Percentiles rank a stretch among this genome's conserved stretches.
These are phyloP conservation scores for Urocitellus parryii DNA, from an alignment of 2,113 vertebrate genomes.

Conservation along the genomic window DNA sequence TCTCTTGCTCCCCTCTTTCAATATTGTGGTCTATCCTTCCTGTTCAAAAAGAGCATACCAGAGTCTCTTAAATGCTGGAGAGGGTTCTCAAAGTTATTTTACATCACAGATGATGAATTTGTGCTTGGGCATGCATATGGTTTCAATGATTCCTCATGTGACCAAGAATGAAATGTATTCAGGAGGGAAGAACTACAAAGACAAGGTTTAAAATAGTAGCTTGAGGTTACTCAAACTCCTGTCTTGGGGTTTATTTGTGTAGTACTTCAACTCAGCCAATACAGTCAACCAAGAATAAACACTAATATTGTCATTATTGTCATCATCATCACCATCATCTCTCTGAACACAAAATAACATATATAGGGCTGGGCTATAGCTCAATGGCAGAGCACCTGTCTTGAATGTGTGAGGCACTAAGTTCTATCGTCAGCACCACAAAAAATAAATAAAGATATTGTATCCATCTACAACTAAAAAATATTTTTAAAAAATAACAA, in stretches of 20 bases:
- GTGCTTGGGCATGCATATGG: neutral
- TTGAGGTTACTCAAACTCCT: neutral
- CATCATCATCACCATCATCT: neutral
- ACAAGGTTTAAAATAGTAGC: neutral
- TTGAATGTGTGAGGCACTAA: too few species aligned
- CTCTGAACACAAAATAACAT: slow-evolving; percentile 24
- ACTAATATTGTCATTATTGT: neutral
- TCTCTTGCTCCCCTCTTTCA: neutral
- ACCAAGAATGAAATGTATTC: neutral
- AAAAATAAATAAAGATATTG: too few species aligned
- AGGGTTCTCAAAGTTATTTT: neutral
- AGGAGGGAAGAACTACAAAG: neutral
- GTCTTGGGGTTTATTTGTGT: slow-evolving; percentile 21
- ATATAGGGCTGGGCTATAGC: neutral
- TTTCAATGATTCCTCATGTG: neutral
- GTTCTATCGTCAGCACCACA: too few species aligned
- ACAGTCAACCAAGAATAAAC: neutral
- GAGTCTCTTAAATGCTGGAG: neutral
- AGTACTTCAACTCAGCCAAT: neutral
- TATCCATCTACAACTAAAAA: too few species aligned
- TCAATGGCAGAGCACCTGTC: too few species aligned
- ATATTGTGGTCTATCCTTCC: neutral
- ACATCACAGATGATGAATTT: slow-evolving; percentile 7
- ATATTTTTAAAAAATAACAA: neutral
- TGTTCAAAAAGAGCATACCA: neutral